Evolutionary conservation across 2,797 vertebrate species (phyloP).

Genomic region (Poeciliopsis infans): DNA sequence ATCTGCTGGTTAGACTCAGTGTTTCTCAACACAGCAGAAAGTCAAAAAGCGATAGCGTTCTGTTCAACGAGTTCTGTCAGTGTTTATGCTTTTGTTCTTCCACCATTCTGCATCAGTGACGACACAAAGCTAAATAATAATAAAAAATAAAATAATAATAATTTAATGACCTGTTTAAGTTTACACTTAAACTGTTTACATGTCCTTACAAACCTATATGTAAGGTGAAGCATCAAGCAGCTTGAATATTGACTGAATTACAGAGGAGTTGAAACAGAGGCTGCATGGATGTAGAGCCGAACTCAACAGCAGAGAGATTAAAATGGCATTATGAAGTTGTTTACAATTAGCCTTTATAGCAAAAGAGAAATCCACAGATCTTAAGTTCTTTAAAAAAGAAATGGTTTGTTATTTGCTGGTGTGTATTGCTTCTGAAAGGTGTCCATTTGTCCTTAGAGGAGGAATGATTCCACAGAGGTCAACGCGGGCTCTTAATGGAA

Average conservation of each 20-base stretch:
- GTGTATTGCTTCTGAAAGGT: constrained; percentile 43
- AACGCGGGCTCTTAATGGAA: constrained; percentile 33
- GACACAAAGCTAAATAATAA: neutral
- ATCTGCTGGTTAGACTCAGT: neutral
- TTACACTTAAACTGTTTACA: too few species aligned
- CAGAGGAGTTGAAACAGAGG: neutral
- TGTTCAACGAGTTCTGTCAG: neutral
- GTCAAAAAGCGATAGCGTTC: neutral
- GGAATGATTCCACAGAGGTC: constrained; percentile 55
- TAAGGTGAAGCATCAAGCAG: too few species aligned
- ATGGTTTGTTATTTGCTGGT: neutral
- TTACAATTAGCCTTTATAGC: neutral
- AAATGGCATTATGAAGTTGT: neutral
- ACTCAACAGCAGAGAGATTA: neutral
- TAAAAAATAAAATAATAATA: too few species aligned
- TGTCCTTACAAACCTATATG: too few species aligned
- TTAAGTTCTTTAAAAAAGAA: neutral
- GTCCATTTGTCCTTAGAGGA: constrained; percentile 60
- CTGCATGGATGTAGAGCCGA: neutral
- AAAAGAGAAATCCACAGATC: neutral
- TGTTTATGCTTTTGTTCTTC: neutral
- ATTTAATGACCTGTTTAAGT: too few species aligned
- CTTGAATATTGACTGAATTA: neutral
- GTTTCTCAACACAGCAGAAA: neutral
- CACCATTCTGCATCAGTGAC: neutral